Percentiles rank a stretch among this genome's conserved stretches.
Evolutionary conservation across 2,113 vertebrate species (phyloP).

Genomic region (Phaethon lepturus): DNA sequence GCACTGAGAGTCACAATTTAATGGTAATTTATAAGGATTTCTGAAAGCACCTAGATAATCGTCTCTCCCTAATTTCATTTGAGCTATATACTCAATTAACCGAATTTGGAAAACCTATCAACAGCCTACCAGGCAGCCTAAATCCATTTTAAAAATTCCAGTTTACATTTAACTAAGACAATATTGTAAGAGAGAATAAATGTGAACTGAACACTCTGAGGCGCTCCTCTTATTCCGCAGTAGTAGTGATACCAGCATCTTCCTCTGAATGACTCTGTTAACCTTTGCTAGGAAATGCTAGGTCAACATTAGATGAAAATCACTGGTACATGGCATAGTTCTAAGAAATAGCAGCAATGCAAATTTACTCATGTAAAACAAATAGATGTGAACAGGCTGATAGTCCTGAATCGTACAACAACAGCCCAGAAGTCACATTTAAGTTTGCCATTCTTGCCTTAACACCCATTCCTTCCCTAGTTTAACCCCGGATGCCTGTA

Average conservation of each 20-base stretch:
- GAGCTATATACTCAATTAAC: too few relatives aligned
- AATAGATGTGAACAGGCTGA: background rate
- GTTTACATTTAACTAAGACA: background rate
- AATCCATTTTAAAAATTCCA: background rate
- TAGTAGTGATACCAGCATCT: background rate
- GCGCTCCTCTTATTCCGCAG: background rate
- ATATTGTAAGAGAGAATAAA: slow-evolving; percentile 1
- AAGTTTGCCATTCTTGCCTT: background rate
- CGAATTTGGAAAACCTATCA: background rate
- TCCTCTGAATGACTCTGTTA: background rate
- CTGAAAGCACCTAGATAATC: background rate
- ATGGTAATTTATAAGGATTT: background rate
- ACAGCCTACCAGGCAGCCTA: background rate
- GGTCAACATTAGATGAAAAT: background rate
- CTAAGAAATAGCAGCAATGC: background rate
- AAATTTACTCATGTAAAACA: background rate
- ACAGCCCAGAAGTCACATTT: background rate
- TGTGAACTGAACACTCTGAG: background rate
- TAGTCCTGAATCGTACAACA: background rate
- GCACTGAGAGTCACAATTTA: background rate
- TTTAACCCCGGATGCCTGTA: background rate
- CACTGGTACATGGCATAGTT: background rate
- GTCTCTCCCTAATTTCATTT: background rate
- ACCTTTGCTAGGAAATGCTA: background rate
- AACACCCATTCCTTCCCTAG: background rate